Evolutionary conservation across 2,797 vertebrate genomes (phyloP).

Genomic region (Pogoniulus pusillus): DNA sequence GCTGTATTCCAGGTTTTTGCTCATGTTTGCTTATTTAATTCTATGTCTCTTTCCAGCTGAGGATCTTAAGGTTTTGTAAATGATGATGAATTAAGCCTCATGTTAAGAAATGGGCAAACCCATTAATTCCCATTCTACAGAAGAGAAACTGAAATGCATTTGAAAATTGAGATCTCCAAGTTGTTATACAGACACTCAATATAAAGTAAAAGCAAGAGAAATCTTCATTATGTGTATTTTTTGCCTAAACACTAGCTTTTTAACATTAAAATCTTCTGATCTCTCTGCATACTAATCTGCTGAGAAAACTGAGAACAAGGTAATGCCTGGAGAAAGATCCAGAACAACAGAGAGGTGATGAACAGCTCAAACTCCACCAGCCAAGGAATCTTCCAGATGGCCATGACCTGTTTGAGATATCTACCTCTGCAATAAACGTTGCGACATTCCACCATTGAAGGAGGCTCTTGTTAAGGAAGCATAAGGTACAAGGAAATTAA

Average conservation of each 20-base stretch:
- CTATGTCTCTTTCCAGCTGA: background rate
- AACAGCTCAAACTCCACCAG: slow-evolving; percentile 14
- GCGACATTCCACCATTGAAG: background rate
- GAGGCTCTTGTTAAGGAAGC: background rate
- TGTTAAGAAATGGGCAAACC: slow-evolving; percentile 32
- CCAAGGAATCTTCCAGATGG: background rate
- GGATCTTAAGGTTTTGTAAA: background rate
- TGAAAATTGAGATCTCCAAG: background rate
- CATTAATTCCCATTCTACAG: background rate
- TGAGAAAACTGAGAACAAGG: background rate
- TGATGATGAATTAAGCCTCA: background rate
- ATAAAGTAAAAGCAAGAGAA: background rate
- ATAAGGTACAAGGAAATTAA: background rate
- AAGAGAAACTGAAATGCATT: slow-evolving; percentile 38
- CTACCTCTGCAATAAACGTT: background rate
- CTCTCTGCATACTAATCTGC: background rate
- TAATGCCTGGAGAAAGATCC: background rate
- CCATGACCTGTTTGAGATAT: background rate
- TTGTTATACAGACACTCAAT: background rate
- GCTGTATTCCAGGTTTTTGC: background rate
- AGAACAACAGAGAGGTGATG: background rate
- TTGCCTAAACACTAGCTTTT: background rate
- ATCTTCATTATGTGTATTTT: background rate
- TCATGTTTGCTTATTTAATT: background rate
- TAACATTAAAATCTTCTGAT: background rate